Evolutionary conservation across 2,797 vertebrate species (phyloP).

Genomic region (Dermochelys coriacea): DNA sequence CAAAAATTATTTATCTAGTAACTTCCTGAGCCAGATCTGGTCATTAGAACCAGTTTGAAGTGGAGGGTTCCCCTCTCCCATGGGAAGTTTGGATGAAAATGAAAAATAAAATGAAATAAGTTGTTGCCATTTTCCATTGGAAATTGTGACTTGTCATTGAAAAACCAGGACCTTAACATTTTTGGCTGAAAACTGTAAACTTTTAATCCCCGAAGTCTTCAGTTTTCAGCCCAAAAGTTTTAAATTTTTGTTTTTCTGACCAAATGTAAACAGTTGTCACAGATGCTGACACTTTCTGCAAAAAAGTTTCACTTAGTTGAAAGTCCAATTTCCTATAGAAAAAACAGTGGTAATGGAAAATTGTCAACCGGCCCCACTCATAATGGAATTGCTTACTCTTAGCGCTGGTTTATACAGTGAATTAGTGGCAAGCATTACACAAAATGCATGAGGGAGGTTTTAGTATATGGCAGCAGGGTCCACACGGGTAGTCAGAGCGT

Average conservation of each 20-base stretch:
- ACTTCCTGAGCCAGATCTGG: not conserved
- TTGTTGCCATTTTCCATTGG: not conserved
- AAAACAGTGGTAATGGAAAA: not conserved
- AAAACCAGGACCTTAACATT: not conserved
- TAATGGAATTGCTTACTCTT: accelerated
- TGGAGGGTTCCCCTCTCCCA: not conserved
- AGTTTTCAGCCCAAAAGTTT: not conserved
- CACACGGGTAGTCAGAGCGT: not conserved
- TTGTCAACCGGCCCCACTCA: not conserved
- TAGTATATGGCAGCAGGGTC: not conserved
- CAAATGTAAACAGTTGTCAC: not conserved
- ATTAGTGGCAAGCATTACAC: not conserved
- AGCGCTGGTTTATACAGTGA: not conserved
- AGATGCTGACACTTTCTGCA: not conserved
- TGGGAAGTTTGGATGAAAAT: not conserved
- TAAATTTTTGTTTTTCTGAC: not conserved
- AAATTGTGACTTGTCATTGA: not conserved
- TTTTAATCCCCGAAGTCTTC: not conserved
- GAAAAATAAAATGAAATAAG: not conserved
- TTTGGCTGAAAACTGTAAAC: not conserved
- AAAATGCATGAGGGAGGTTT: not conserved
- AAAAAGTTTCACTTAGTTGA: not conserved
- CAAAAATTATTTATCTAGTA: not conserved
- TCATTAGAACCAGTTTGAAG: not conserved
- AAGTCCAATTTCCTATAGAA: not conserved